A percentile compares a stretch with the other conserved stretches of the same genome.
Evolutionary conservation across 2,113 vertebrate genomes (phyloP).

Genomic region (Phalacrocorax carbo): DNA sequence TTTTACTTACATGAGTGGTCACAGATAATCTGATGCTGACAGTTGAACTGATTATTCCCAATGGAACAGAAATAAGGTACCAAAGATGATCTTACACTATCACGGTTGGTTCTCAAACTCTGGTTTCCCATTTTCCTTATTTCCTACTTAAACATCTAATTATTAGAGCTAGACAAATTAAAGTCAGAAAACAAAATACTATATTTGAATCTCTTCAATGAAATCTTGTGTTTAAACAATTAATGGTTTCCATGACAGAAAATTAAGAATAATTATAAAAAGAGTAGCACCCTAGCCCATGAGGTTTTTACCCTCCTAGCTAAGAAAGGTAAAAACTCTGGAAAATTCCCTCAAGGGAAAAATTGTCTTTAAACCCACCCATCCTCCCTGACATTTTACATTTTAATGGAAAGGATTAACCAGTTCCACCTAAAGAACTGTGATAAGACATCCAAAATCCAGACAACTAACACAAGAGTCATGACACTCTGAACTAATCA

Average conservation of each 20-base stretch:
- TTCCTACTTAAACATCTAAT: background rate
- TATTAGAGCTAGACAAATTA: background rate
- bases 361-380: too few species aligned
- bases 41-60: background rate
- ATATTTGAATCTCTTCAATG: background rate
- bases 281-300: background rate
- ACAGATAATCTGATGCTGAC: background rate
- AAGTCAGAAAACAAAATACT: background rate
- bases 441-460: background rate
- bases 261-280: background rate
- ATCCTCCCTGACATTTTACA: background rate
- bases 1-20: background rate
- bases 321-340: background rate
- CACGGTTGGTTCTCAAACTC: background rate
- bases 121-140: background rate
- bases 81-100: background rate
- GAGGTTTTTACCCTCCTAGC: background rate
- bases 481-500: background rate
- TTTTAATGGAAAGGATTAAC: background rate
- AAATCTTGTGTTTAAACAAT: background rate
- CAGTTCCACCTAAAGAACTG: background rate
- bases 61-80: background rate
- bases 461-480: background rate
- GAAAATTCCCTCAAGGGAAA: background rate
- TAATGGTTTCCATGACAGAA: background rate